Evolutionary conservation across 1,140 invertebrate species (phyloP).

Genomic region (Heliconius himera): DNA sequence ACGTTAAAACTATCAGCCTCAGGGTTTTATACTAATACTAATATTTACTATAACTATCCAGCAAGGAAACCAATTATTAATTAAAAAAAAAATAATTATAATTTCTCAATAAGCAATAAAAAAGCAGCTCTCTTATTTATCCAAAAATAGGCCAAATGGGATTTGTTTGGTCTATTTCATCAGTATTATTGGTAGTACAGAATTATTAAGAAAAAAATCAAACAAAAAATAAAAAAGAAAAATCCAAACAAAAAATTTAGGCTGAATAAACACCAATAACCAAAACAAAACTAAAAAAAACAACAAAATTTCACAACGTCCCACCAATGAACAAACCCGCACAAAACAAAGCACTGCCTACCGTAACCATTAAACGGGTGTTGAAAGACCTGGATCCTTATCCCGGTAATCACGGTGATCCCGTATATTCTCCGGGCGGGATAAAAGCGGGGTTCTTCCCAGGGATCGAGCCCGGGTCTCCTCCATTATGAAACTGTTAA

Average conservation of each 20-base stretch:
- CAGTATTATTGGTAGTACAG: too few species aligned
- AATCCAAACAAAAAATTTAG: not conserved
- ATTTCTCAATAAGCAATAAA: too few species aligned
- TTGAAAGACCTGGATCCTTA: conserved; percentile 39
- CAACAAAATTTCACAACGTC: not conserved
- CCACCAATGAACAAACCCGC: conserved; percentile 51
- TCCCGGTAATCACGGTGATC: not conserved
- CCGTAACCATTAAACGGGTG: conserved; percentile 57
- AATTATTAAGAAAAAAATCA: not conserved
- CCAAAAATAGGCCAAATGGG: too few species aligned
- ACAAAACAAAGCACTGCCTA: conserved; percentile 60
- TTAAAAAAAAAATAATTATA: too few species aligned
- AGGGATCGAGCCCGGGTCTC: conserved; percentile 65
- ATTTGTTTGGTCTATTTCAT: too few species aligned
- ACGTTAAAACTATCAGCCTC: not conserved
- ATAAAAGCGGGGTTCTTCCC: conserved; percentile 40
- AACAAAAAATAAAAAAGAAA: not conserved
- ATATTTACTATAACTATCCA: too few species aligned
- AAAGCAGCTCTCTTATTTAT: too few species aligned
- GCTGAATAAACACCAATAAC: not conserved
- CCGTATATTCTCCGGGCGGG: not conserved
- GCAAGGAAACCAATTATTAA: too few species aligned
- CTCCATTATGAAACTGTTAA: conserved; percentile 94
- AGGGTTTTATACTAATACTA: too few species aligned
- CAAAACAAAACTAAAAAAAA: not conserved